Evolutionary conservation across 2,888 invertebrate species (phyloP).

Genomic region (Silvanus unidentatus): DNA sequence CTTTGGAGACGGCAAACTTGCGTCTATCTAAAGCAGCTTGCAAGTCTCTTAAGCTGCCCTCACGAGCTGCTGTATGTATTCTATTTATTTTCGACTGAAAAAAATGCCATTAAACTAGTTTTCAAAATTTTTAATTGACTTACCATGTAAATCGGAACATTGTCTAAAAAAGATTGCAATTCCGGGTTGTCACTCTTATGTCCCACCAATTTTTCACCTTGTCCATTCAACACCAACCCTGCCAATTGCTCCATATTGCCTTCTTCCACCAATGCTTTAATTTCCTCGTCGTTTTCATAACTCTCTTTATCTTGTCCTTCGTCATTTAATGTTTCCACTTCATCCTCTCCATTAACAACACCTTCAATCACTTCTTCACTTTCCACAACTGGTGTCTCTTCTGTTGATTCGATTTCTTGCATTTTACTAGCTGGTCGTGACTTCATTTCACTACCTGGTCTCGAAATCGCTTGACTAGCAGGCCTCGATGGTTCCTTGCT

Average conservation of each 20-base stretch:
- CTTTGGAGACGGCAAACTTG: conserved; percentile 85
- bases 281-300: conserved; percentile 54
- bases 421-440: conserved; percentile 9
- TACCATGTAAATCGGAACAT: conserved; percentile 84
- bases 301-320: conserved; percentile 52
- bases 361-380: conserved; percentile 44
- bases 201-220: conserved; percentile 71
- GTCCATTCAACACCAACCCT: conserved; percentile 80
- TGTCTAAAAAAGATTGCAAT: conserved; percentile 79
- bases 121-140: conserved; percentile 11
- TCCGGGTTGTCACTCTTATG: conserved; percentile 67
- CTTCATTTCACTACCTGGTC: conserved; percentile 6
- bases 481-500: conserved; percentile 18
- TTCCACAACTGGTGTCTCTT: conserved; percentile 22
- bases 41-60: conserved; percentile 77
- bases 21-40: conserved; percentile 82
- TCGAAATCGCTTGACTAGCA: conserved; percentile 1
- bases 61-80: conserved; percentile 79
- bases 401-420: conserved; percentile 10
- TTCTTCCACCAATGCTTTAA: conserved; percentile 60
- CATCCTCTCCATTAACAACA: conserved; percentile 43
- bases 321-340: conserved; percentile 46
- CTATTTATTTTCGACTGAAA: conserved; percentile 79
- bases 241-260: conserved; percentile 89
- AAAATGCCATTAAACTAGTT: conserved; percentile 6